Base-by-base conservation (phyloP, 2,888 invertebrate genomes). In the Serripes groenlandicus region DNA sequence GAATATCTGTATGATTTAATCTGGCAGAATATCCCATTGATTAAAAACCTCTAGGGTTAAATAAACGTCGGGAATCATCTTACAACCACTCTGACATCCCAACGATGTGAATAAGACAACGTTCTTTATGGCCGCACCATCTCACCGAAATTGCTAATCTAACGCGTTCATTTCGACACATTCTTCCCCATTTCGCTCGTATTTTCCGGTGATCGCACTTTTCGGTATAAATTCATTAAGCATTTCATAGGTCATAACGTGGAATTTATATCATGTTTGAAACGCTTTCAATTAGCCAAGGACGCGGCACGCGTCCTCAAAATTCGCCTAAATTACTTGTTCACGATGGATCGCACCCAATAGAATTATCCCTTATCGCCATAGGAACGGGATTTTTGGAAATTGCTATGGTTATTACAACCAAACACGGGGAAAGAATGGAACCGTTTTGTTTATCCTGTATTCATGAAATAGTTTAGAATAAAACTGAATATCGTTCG, bases 191-290 rank as follows among this genome's bases (percentile, higher is more conserved):
- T 80, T 84, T 71, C 32, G 78, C 79, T 84, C 80, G 72, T 84
- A 75, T 84, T 78, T 84, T 76, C 71, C 64, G 23, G 70, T 42
- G 35, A 56, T 54, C 26, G 56, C 69, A 52, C 62, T 74, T 75
- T 75, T 54, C 71, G 80, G 75, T 70, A 82, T 83, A 80, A 86
- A 86, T 86, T 86, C 85, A 86, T 86, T 86, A 83, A 66, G 75
- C 81, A 58, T 82, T 78, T 86, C 85, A 86, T 86, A 86, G 85
- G 85, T 82, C 85, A 83, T 86, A 86, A 86, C 85, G 82, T 68
- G 75, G 82, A 83, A 83, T 86, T 86, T 86, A 86, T 86, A 83
- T 78, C 85, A 75, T 86, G 73, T 86, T 83, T 75, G 78, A 80
- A 81, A 78, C 62, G 80, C 60, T 75, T 75, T 81, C 85, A 86